Percentiles rank a stretch among this genome's conserved stretches.
Conservation (phyloP, 2,888 invertebrate genomes). For the Conops quadrifasciatus region DNA sequence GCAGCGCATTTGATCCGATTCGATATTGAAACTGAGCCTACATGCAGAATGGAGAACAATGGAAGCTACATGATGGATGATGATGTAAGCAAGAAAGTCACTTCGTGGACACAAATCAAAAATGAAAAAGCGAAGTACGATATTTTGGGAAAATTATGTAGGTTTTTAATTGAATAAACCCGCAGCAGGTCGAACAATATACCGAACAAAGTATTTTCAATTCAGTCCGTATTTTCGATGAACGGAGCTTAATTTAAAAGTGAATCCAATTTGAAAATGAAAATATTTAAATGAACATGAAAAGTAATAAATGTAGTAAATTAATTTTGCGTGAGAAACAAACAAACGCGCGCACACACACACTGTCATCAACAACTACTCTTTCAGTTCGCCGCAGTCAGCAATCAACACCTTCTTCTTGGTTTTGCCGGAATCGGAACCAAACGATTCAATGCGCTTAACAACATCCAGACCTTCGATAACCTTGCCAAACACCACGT, state of each 20-base stretch:
- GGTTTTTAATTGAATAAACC: no score
- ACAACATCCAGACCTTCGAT: constrained; percentile 90
- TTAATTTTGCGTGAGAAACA: neutral
- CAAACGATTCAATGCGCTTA: constrained; percentile 79
- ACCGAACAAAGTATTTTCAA: no score
- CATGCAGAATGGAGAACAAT: neutral
- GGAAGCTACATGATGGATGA: no score
- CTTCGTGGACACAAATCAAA: no score
- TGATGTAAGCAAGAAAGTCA: no score
- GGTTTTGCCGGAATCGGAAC: constrained; percentile 82
- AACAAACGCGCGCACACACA: neutral
- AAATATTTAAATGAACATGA: no score
- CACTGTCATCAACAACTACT: neutral
- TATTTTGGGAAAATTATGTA: no score
- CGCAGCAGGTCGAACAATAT: no score
- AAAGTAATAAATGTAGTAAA: no score
- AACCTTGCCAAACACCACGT: constrained; percentile 90
- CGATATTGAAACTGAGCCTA: neutral
- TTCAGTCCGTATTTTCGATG: no score
- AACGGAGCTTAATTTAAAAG: neutral
- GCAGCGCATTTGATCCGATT: neutral
- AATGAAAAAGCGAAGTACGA: no score
- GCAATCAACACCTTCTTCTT: constrained; percentile 78
- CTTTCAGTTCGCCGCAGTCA: constrained; percentile 71
- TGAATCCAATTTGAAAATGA: no score